Evolutionary conservation across 2,888 invertebrate genomes (phyloP).

Genomic region (Crioceris asparagi): DNA sequence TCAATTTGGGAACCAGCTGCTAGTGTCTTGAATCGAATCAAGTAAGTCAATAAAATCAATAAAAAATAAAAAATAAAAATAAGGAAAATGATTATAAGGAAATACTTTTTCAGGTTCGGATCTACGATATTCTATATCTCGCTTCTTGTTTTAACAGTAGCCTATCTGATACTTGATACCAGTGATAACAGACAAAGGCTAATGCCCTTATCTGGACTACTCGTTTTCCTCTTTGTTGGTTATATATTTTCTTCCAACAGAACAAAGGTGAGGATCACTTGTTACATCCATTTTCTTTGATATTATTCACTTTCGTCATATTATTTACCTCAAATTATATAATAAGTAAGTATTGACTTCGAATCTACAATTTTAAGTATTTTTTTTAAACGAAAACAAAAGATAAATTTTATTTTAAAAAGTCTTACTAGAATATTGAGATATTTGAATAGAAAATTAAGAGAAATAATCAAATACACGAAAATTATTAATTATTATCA

Average conservation of each 20-base stretch:
- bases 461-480: not conserved
- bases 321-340: no score
- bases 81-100: not conserved
- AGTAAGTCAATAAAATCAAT: conserved; percentile 8
- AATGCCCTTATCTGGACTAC: conserved; percentile 57
- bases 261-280: conserved; percentile 41
- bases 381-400: no score
- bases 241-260: conserved; percentile 53
- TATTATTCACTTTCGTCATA: no score
- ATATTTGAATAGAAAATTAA: no score
- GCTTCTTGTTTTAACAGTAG: conserved; percentile 41
- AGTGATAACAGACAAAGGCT: conserved; percentile 47
- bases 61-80: not conserved
- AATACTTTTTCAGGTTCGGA: conserved; percentile 39
- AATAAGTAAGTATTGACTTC: no score
- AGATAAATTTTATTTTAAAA: no score
- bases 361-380: no score
- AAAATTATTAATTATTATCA: not conserved
- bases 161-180: conserved; percentile 58
- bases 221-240: conserved; percentile 51
- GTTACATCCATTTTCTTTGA: no score
- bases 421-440: no score
- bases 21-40: conserved; percentile 12
- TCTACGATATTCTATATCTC: conserved; percentile 36
- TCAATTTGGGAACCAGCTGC: conserved; percentile 13